phyloP scores from a whole-genome alignment of 2,797 vertebrate species.

The Muraenolepis orangiensis region DNA sequence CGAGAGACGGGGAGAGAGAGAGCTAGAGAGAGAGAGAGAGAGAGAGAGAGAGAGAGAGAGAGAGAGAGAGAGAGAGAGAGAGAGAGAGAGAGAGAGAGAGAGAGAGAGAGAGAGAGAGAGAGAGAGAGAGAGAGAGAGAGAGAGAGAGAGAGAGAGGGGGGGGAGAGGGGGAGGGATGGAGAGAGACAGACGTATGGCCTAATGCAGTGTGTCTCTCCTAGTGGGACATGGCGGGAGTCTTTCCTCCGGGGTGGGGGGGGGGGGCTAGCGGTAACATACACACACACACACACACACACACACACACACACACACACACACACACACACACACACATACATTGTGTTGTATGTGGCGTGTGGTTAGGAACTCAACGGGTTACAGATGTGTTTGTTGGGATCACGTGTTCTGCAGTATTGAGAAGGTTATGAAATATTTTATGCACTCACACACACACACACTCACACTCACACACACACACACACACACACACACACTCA shows the following conservation, averaged over 20 bases:
- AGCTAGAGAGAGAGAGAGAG: not conserved
- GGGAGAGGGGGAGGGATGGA: not conserved
- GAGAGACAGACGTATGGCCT: not conserved
- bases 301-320: constrained; percentile 18
- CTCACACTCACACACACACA: constrained; percentile 10
- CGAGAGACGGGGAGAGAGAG: not conserved
- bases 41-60: not conserved
- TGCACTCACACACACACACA: not conserved
- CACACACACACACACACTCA: constrained; percentile 11
- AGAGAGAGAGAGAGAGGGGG: not conserved
- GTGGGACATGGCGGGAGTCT: no score
- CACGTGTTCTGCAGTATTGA: no score
- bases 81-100: not conserved
- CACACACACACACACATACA: constrained; percentile 1
- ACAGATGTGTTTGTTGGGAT: no score
- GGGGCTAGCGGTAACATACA: not conserved
- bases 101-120: not conserved
- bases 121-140: not conserved
- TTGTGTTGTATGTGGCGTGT: no score
- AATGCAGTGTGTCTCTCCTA: not conserved
- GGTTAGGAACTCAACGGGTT: no score
- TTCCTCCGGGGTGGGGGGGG: no score
- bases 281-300: not conserved
- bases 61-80: not conserved
- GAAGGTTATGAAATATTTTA: no score